Evolutionary conservation across 2,113 vertebrate species (phyloP), one percentile per base, ranked within the genome.

Genomic region (Actenoides lindsayi): DNA sequence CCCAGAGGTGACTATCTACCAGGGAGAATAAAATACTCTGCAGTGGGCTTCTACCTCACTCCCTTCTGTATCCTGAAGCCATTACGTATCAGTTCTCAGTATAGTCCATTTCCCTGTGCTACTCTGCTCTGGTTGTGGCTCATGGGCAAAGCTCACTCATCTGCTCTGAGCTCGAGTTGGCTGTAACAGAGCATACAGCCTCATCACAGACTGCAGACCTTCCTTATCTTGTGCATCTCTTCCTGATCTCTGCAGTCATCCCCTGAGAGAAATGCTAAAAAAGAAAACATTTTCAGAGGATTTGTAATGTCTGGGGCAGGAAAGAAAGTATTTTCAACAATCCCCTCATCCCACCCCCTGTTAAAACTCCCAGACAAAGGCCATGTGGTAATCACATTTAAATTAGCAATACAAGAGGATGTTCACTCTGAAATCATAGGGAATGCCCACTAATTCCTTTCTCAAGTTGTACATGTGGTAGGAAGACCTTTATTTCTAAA

Each of bases 51-150:
- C 48, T 76, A 67, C 39, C 41, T 86, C 62, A 42, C 9, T 11
- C 4, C 10, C 54, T 92, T n/a, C 86, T 3, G 0, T 69, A 70
- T 44, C n/a, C 50, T 59, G 33, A 83, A 81, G 46, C 17, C 23
- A 7, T 42, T 33, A 63, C 6, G 16, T 46, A 70, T 18, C 14
- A 25, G 25, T 30, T 53, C 48, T 53, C 54, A 74, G 50, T 0
- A 0, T 5, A 67, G 24, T 41, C 28, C 3, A 0, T 81, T 77
- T 70, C 10, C 35, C 33, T 1, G 2, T 35, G 35, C 48, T 84
- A 5, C 2, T 57, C 20, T 75, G 57, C 62, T 83, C 59, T 69
- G 6, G 46, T 25, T 51, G n/a, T 74, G 64, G 30, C 31, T 89
- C 77, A 33, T 12, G 18, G 23, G 51, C 33, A 81, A 83, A 95